phyloP scores from a whole-genome alignment of 2,113 vertebrate genomes.

The Pongo abelii region DNA sequence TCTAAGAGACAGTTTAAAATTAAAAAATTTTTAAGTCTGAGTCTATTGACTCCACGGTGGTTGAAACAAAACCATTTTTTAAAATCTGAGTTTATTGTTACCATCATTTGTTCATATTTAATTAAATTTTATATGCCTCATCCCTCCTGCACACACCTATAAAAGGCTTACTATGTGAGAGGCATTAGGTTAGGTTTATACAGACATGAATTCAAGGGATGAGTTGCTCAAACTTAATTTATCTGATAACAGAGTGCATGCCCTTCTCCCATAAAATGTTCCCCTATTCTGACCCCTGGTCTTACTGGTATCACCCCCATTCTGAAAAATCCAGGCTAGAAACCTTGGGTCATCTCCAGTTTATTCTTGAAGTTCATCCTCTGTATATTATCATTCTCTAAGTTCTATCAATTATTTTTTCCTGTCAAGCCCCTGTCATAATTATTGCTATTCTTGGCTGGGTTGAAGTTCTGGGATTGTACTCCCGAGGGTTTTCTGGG shows the following conservation, averaged over 20 bases:
- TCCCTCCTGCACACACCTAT: neutral
- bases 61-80: neutral
- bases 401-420: neutral
- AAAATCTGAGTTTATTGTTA: neutral
- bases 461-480: neutral
- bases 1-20: neutral
- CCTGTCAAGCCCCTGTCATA: neutral
- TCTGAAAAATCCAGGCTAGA: neutral
- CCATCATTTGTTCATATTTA: slow-evolving; percentile 12
- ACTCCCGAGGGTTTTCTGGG: neutral
- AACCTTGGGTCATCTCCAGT: neutral
- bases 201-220: neutral
- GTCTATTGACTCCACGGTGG: neutral
- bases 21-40: neutral
- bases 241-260: neutral
- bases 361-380: neutral
- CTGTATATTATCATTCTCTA: neutral
- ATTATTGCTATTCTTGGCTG: neutral
- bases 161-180: neutral
- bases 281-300: neutral
- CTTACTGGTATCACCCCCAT: neutral
- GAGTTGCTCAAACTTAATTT: neutral
- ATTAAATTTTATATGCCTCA: neutral
- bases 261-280: neutral
- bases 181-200: neutral